Conservation (phyloP, 2,113 vertebrate genomes). For the Atlantisia rogersi region DNA sequence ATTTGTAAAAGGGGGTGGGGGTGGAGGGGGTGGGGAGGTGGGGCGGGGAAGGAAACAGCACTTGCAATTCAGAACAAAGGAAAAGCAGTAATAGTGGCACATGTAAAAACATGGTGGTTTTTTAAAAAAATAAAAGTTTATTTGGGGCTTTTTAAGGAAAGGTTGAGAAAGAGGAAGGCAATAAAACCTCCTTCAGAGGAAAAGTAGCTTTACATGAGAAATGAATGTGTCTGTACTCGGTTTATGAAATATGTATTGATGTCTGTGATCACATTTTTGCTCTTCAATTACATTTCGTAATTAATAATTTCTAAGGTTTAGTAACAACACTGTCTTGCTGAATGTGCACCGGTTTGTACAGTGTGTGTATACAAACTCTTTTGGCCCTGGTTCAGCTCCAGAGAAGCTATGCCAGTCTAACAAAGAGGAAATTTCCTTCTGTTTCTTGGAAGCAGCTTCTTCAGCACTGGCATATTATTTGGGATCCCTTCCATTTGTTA, state of each 20-base stretch:
- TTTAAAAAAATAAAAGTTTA: too few species aligned
- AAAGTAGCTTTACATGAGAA: background rate
- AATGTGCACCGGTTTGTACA: background rate
- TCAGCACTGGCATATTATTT: background rate
- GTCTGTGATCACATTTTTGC: background rate
- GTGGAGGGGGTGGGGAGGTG: too few species aligned
- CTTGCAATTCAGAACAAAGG: background rate
- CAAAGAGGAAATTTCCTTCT: conserved; percentile 1
- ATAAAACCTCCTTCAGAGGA: background rate
- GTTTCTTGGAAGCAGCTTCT: background rate
- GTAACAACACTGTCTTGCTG: background rate
- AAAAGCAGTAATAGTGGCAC: background rate
- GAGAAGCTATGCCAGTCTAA: background rate
- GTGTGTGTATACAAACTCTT: background rate
- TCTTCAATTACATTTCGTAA: conserved; percentile 35
- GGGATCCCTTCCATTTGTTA: background rate
- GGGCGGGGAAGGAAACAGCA: background rate
- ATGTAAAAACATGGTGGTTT: background rate
- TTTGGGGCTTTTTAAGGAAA: background rate
- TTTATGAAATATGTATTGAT: conserved; percentile 38
- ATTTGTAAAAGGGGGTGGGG: background rate
- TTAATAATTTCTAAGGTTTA: conserved; percentile 39
- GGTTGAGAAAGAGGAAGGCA: background rate
- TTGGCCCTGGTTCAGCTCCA: background rate
- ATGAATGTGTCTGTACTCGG: background rate